These are phyloP conservation scores for Cyclura pinguis DNA, from an alignment of 2,797 vertebrate species.

Conservation along the genomic window DNA sequence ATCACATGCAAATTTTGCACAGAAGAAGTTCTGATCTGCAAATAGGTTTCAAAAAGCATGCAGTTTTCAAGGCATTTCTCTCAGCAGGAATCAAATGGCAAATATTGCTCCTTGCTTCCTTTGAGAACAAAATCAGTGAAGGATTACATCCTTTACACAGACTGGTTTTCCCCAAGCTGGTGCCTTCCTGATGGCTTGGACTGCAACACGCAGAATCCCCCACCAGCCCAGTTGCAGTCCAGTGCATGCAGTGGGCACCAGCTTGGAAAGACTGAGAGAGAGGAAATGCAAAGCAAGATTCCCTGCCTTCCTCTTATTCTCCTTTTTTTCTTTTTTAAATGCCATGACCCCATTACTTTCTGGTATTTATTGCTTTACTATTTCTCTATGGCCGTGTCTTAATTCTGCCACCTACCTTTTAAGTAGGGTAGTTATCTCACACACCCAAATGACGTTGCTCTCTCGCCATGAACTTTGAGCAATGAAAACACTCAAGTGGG, in stretches of 20 bases:
- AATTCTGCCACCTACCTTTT: background rate
- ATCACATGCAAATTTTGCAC: too few relatives aligned
- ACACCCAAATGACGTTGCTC: background rate
- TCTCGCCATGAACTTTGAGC: background rate
- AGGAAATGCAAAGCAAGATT: background rate
- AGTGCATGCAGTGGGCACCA: background rate
- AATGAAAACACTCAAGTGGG: background rate
- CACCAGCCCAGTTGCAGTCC: too few relatives aligned
- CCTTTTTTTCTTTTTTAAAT: background rate
- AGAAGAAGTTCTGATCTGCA: too few relatives aligned
- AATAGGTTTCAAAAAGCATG: too few relatives aligned
- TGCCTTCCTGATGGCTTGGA: background rate
- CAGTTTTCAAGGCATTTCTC: too few relatives aligned
- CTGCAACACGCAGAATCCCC: background rate
- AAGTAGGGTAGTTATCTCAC: background rate
- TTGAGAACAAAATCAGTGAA: too few relatives aligned
- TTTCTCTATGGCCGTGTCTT: background rate
- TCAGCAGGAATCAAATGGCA: too few relatives aligned
- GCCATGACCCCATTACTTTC: background rate
- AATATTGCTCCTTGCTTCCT: too few relatives aligned
- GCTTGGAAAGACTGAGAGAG: background rate
- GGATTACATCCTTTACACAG: background rate
- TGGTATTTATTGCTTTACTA: background rate
- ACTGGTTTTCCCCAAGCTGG: background rate
- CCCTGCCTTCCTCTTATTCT: background rate